Percentiles rank a stretch among this genome's conserved stretches.
These are phyloP conservation scores for Enteromius anoplus DNA, from an alignment of 2,797 vertebrate genomes.

Conservation along the genomic window DNA sequence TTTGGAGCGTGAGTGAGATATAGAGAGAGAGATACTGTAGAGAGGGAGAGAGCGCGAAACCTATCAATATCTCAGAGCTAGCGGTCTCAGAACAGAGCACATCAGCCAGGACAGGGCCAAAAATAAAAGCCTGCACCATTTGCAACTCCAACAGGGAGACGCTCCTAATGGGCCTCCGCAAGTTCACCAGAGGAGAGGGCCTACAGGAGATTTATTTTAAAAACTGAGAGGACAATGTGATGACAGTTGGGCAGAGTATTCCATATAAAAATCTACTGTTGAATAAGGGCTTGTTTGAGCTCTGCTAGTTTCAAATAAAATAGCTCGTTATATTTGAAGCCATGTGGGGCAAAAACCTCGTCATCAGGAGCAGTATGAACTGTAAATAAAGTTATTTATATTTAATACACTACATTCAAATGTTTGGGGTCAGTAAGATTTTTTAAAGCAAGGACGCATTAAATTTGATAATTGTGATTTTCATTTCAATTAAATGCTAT, in stretches of 20 bases:
- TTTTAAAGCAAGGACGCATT: background rate
- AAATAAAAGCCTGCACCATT: constrained; percentile 55
- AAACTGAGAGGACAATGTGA: constrained; percentile 37
- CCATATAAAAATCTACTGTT: constrained; percentile 22
- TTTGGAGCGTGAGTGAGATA: background rate
- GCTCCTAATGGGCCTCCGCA: constrained; percentile 44
- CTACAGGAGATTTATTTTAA: constrained; percentile 40
- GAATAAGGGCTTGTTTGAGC: constrained; percentile 27
- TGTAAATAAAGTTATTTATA: background rate
- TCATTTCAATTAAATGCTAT: background rate
- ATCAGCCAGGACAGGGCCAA: constrained; percentile 39
- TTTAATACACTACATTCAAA: background rate
- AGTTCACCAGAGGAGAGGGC: constrained; percentile 37
- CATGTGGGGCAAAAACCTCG: background rate
- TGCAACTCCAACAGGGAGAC: constrained; percentile 38
- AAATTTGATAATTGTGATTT: background rate
- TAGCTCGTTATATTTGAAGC: background rate
- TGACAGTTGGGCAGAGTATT: constrained; percentile 15
- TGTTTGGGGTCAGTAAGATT: rapidly evolving
- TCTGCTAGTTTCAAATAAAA: constrained; percentile 22
- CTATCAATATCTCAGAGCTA: constrained; percentile 46
- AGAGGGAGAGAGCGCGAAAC: constrained; percentile 5
- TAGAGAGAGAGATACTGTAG: background rate
- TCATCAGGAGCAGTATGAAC: background rate
- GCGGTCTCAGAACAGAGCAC: constrained; percentile 24